Evolutionary conservation across 2,113 vertebrate genomes (phyloP).

Genomic region (Eublepharis macularius): DNA sequence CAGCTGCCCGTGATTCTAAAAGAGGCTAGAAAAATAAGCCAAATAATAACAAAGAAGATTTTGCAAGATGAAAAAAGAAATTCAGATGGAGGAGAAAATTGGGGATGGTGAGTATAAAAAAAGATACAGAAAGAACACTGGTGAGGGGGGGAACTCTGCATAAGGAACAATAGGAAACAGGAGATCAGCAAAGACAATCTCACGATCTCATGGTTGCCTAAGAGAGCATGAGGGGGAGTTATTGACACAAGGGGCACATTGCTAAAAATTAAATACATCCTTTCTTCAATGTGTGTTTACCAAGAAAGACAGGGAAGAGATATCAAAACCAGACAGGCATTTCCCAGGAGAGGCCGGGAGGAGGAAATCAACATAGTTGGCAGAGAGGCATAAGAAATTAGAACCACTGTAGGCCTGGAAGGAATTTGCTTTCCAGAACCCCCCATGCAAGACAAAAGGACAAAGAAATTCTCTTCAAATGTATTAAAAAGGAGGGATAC

Average conservation of each 20-base stretch:
- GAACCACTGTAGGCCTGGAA: not conserved
- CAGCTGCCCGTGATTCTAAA: not conserved
- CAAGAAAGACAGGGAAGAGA: constrained; percentile 60
- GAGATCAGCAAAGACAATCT: constrained; percentile 41
- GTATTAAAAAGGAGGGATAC: not conserved
- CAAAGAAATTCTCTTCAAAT: not conserved
- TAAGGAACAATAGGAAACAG: not conserved
- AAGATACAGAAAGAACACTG: not conserved
- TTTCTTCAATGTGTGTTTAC: constrained; percentile 61
- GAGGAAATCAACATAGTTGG: not conserved
- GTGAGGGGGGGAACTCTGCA: not conserved
- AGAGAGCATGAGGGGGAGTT: constrained; percentile 30
- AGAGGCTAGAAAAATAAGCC: not conserved
- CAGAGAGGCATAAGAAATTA: constrained; percentile 10
- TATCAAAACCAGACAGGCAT: constrained; percentile 44
- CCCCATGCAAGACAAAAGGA: not conserved
- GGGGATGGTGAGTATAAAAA: not conserved
- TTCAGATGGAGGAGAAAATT: not conserved
- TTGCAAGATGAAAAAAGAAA: not conserved
- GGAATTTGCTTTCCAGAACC: not conserved
- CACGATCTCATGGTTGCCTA: too few relatives aligned
- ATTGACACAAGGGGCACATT: constrained; percentile 46
- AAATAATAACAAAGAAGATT: not conserved
- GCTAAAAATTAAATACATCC: constrained; percentile 65
- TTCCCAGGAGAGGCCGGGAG: constrained; percentile 45